These are phyloP conservation scores for Nemotelus pantherinus DNA, from an alignment of 2,888 invertebrate genomes.

Conservation along the genomic window DNA sequence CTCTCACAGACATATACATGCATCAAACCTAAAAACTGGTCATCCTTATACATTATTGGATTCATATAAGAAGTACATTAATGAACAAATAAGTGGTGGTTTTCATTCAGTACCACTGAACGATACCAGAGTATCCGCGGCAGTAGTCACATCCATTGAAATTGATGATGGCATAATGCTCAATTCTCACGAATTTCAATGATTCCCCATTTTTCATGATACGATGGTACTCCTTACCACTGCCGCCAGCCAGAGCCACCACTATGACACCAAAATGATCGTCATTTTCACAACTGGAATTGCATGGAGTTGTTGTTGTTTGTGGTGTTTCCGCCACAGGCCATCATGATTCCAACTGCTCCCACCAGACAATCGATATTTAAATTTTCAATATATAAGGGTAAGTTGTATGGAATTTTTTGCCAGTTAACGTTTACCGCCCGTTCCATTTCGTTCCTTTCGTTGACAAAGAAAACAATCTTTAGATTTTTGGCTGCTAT, in stretches of 20 bases:
- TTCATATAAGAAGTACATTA: too few relatives aligned
- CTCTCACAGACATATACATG: too few relatives aligned
- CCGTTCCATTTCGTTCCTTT: constrained; percentile 8
- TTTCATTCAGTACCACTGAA: background rate
- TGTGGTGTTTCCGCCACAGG: constrained; percentile 15
- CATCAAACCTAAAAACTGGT: too few relatives aligned
- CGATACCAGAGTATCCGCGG: background rate
- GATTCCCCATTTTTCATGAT: constrained; percentile 15
- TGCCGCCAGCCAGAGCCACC: constrained; percentile 2
- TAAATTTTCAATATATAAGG: constrained; percentile 40
- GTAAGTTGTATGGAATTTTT: constrained; percentile 34
- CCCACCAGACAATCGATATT: constrained; percentile 35
- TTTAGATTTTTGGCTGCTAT: background rate
- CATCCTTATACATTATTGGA: too few relatives aligned
- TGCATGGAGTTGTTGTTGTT: background rate
- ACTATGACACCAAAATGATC: constrained; percentile 11
- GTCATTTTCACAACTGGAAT: constrained; percentile 2
- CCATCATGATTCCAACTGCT: constrained; percentile 35
- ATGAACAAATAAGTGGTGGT: background rate
- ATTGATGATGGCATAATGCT: background rate
- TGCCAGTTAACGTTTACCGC: constrained; percentile 41
- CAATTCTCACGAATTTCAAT: background rate
- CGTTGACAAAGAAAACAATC: background rate
- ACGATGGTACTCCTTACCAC: background rate
- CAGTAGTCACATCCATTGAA: background rate